Evolutionary conservation across 2,888 invertebrate genomes (phyloP).

Genomic region (Drosophila percnosoma): DNA sequence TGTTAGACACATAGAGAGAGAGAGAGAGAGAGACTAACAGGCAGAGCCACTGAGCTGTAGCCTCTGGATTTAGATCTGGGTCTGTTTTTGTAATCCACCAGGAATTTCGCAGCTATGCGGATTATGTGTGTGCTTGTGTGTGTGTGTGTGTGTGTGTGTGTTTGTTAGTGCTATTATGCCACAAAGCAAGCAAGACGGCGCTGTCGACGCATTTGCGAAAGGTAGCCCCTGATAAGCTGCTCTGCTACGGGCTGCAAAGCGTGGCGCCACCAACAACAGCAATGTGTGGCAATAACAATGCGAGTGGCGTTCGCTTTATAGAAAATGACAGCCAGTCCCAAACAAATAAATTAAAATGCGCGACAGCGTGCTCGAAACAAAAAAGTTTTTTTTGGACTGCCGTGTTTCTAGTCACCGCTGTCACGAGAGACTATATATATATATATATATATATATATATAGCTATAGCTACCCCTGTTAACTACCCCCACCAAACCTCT

Average conservation of each 20-base stretch:
- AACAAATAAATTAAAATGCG: conserved; percentile 83
- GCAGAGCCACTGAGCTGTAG: conserved; percentile 32
- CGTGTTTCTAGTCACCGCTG: conserved; percentile 25
- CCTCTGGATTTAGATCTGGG: conserved; percentile 51
- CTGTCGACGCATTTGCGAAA: conserved; percentile 73
- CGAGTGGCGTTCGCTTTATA: conserved; percentile 47
- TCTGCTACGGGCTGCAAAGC: conserved; percentile 49
- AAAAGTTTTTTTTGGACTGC: conserved; percentile 49
- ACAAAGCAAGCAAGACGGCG: conserved; percentile 64
- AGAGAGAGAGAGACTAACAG: background rate
- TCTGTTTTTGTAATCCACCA: conserved; percentile 72
- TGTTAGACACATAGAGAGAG: conserved; percentile 2
- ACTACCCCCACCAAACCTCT: background rate
- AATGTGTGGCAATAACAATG: conserved; percentile 61
- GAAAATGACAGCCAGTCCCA: conserved; percentile 77
- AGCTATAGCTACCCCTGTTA: background rate
- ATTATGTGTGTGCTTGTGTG: conserved; percentile 55
- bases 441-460: background rate
- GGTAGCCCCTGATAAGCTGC: conserved; percentile 72
- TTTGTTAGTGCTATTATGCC: conserved; percentile 65
- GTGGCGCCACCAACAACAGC: conserved; percentile 26
- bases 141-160: conserved; percentile 15
- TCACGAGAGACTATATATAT: conserved; percentile 14
- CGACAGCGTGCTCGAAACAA: conserved; percentile 70
- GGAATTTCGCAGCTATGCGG: conserved; percentile 75